Base-by-base conservation (phyloP, 2,113 vertebrate species). In the Oncorhynchus keta region DNA sequence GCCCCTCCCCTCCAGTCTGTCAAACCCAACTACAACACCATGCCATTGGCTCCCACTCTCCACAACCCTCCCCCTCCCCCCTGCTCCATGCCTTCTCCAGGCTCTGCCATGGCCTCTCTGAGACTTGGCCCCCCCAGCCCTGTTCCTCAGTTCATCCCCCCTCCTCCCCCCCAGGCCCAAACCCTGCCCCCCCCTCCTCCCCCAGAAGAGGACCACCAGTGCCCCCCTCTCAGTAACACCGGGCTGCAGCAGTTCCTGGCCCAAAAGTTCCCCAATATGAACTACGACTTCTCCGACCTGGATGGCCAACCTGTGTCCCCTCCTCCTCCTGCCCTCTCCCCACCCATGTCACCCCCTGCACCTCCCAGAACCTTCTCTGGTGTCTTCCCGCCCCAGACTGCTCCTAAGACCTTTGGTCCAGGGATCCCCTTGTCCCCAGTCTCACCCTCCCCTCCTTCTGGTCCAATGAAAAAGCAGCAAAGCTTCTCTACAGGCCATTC, bases 221-320 rank as follows among this genome's bases (percentile, higher is more conserved):
- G 74, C 68, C 81, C 81, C 81, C 73, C 84, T 2, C 88, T 93
- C 30, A 89, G 85, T 74, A 92, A 92, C 74, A 72, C 83, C 0
- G 91, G 93, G 62, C 90, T 94, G 24, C 93, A 94, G 76, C 86
- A 94, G 69, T 92, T 93, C 84, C 84, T 94, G 81, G 57, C 93
- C 0, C 92, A 96, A 32, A 96, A 96, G 90, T 95, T 95, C 64
- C 95, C 95, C 55, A 94, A 95, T 51, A 92, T 96, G 79, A 93
- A 90, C 72, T 94, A 94, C 13, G 95, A 92, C 35, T 80, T 88
- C 45, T 78, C 30, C 2, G 26, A 70, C 20, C 76, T 76, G 76
- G 75, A 78, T 11, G 81, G 76, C 22, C 49, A 55, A 55, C 49
- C 49, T 3, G 39, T 72, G 68, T 72, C 26, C n/a, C 91, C 89